phyloP scores from a whole-genome alignment of 2,113 vertebrate species.

The crab-eating macaque (Macaca fascicularis) region T2T-MFA8v1.1 NC_088376.1:175338501-175339000 shows the following conservation, averaged over 20 bases:
- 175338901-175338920: slow-evolving; percentile 89
- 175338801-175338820: neutral
- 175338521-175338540: neutral
- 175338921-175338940: slow-evolving; percentile 89
- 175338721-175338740: neutral
- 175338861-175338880: slow-evolving; percentile 19
- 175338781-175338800: neutral
- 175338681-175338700: neutral
- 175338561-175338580: neutral
- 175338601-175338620: neutral
- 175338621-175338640: neutral
- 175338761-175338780: slow-evolving; percentile 27
- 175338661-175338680: slow-evolving; percentile 1
- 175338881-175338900: slow-evolving; percentile 88
- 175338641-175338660: slow-evolving; percentile 37
- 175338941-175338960: slow-evolving; percentile 84
- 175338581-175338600: neutral
- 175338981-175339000: slow-evolving; percentile 73
- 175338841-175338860: neutral
- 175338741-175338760: slow-evolving; percentile 37
- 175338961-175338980: slow-evolving; percentile 87
- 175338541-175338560: neutral
- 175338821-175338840: neutral
- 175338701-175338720: slow-evolving; percentile 3
- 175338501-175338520: neutral